Evolutionary conservation across 2,113 vertebrate genomes (phyloP), one percentile per base, ranked within the genome.

Genomic region (Parus major): DNA sequence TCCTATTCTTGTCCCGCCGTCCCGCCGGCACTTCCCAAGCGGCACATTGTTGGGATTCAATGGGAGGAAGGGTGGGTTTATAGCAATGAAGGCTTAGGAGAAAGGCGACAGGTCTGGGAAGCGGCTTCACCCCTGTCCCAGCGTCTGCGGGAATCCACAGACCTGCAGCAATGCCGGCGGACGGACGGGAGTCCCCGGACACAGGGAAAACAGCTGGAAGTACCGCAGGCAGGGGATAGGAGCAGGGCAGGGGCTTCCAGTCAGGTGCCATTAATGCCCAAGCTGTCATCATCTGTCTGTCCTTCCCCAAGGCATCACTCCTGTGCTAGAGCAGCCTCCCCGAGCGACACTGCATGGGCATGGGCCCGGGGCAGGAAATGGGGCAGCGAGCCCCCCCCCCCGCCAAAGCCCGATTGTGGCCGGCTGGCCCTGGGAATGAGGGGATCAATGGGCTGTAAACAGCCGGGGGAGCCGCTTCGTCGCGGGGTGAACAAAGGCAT

Each of bases 51-150:
- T 95, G 94, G 88, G 95, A 95, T 96, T 96, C 92, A 97, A 91
- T 96, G 93, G 94, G 95, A 96, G 96, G 96, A 97, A 97, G 96
- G 96, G 96, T 92, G 96, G 94, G 73, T 88, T 75, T 90, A 81
- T 15, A 1, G 75, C 70, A 69, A 49, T 3, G 3, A 78, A 61
- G 53, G 29, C 57, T 90, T 50, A 55, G 79, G 75, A 96, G 90
- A 96, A 86, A 76, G 49, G 52, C 25, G 0, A 16, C 9, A 0
- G 2, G 33, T 13, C 41, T 56, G 65, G 89, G 72, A 92, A 79
- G 93, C 2, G 0, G 23, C n/a, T 90, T 93, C 88, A 85, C 31
- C 81, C 47, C 59, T 41, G 60, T 24, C 89, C 89, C 93, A 86
- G 56, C 0, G 28, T 47, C 70, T 50, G 42, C 2, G 0, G 59